A percentile compares a stretch with the other conserved stretches of the same genome.
Conservation (phyloP, 2,888 invertebrate genomes). For the Anthrax anthrax region DNA sequence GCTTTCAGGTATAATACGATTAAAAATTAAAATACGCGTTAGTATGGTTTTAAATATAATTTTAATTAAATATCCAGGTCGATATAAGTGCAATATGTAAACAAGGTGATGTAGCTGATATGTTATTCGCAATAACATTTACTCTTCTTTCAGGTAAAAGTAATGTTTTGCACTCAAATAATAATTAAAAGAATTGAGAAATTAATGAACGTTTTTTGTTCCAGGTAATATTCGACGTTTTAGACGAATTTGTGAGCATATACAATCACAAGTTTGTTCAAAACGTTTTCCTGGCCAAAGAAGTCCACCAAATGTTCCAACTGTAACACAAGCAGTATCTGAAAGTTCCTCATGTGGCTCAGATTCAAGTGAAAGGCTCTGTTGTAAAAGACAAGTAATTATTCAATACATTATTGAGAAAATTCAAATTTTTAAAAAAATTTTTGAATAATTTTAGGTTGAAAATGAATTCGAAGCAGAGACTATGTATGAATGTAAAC, state of each 20-base stretch:
- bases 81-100: slow-evolving; percentile 75
- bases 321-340: slow-evolving; percentile 35
- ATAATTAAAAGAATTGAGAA: slow-evolving; percentile 6
- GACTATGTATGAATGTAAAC: slow-evolving; percentile 32
- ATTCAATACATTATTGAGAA: too few species aligned
- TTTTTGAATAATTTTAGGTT: slow-evolving; percentile 19
- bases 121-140: slow-evolving; percentile 86
- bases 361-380: slow-evolving; percentile 33
- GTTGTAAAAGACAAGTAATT: slow-evolving; percentile 31
- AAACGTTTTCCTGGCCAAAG: slow-evolving; percentile 36
- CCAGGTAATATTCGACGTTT: slow-evolving; percentile 93
- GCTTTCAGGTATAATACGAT: slow-evolving; percentile 58
- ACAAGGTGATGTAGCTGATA: slow-evolving; percentile 48
- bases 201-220: slow-evolving; percentile 13
- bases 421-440: not conserved
- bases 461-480: slow-evolving; percentile 34
- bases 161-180: not conserved
- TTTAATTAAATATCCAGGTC: slow-evolving; percentile 68
- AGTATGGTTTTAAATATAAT: too few species aligned
- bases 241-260: slow-evolving; percentile 89
- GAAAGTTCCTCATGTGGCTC: slow-evolving; percentile 36
- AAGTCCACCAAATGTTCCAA: slow-evolving; percentile 32
- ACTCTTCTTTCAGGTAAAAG: slow-evolving; percentile 75
- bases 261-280: slow-evolving; percentile 68
- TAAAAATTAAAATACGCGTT: too few species aligned